These are phyloP conservation scores for Ammodytes marinus DNA, from an alignment of 2,113 vertebrate species.

Conservation along the genomic window DNA sequence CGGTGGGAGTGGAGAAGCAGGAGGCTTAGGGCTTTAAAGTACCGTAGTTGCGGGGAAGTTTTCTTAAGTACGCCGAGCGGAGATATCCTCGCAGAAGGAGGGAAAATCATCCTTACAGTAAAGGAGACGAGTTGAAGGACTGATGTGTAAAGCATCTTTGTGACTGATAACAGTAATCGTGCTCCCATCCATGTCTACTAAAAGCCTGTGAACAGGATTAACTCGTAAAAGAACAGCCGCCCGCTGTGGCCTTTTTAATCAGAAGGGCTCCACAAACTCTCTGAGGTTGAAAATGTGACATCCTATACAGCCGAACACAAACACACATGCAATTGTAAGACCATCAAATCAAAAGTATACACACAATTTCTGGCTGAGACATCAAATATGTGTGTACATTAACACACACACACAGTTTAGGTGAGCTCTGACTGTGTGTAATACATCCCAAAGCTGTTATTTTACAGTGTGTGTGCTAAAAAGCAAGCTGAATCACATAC, in stretches of 20 bases:
- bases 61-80: constrained; percentile 57
- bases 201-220: constrained; percentile 63
- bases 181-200: constrained; percentile 47
- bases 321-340: not conserved
- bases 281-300: constrained; percentile 37
- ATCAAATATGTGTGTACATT: constrained; percentile 12
- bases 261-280: constrained; percentile 42
- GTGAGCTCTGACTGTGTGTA: constrained; percentile 20
- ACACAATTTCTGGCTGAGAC: not conserved
- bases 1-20: constrained; percentile 63
- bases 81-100: constrained; percentile 50
- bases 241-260: constrained; percentile 41
- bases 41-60: constrained; percentile 60
- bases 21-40: constrained; percentile 73
- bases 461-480: constrained; percentile 42
- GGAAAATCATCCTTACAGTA: constrained; percentile 40
- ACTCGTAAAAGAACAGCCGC: constrained; percentile 25
- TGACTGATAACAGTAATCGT: constrained; percentile 72
- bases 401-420: not conserved
- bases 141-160: constrained; percentile 65
- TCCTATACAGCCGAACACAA: not conserved
- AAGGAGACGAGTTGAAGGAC: constrained; percentile 54
- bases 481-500: constrained; percentile 42
- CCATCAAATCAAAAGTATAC: not conserved
- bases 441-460: constrained; percentile 32